Percentiles rank a stretch among this genome's conserved stretches.
phyloP scores from a whole-genome alignment of 2,888 invertebrate genomes.

The Pseudanteris insignis region DNA sequence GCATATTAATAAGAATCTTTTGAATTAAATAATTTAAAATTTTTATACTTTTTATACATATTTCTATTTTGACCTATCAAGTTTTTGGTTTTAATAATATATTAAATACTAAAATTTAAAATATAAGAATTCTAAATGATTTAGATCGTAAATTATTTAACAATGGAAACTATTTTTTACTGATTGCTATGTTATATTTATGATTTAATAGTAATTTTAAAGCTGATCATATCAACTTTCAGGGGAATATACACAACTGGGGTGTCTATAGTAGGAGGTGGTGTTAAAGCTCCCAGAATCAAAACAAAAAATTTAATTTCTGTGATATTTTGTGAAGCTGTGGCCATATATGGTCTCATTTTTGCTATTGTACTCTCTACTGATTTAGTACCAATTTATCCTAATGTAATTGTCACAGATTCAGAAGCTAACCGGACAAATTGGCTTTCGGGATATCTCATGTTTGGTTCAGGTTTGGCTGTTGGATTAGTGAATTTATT shows the following conservation, averaged over 20 bases:
- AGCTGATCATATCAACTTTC: conserved; percentile 48
- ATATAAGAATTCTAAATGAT: too few species aligned
- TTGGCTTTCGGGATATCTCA: conserved; percentile 88
- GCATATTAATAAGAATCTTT: too few species aligned
- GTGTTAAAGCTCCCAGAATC: conserved; percentile 98
- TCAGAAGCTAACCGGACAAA: conserved; percentile 71
- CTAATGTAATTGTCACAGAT: conserved; percentile 2
- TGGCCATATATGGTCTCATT: conserved; percentile 98
- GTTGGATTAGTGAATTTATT: conserved; percentile 96
- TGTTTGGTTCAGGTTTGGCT: conserved; percentile 95
- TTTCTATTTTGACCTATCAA: not conserved
- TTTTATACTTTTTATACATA: too few species aligned
- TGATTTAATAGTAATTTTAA: too few species aligned
- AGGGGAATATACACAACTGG: conserved; percentile 97
- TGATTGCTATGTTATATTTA: too few species aligned
- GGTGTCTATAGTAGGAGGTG: conserved; percentile 95
- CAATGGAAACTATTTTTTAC: too few species aligned
- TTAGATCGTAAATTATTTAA: too few species aligned
- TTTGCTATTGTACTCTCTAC: conserved; percentile 97
- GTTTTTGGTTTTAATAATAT: not conserved
- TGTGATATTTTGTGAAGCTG: conserved; percentile 99
- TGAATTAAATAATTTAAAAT: too few species aligned
- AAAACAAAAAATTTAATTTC: conserved; percentile 99
- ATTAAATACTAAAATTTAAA: too few species aligned
- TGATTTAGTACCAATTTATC: conserved; percentile 71